Conservation (phyloP, 2,888 invertebrate species). For the Sthenelais limicola region DNA sequence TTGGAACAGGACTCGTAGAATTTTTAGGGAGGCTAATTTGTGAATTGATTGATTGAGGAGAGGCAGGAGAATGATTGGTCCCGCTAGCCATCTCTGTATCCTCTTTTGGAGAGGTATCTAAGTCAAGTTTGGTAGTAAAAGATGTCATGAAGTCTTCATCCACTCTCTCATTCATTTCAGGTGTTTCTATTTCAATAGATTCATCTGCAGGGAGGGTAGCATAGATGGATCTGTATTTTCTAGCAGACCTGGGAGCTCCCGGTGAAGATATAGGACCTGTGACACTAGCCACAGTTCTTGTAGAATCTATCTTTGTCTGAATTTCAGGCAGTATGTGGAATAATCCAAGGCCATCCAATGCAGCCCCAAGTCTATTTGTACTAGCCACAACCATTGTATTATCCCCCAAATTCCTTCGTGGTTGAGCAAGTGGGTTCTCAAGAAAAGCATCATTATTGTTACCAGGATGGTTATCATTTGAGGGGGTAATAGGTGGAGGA, state of each 20-base stretch:
- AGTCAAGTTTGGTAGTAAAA: too few species aligned
- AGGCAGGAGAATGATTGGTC: too few species aligned
- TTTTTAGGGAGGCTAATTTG: too few species aligned
- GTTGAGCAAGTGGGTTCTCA: too few species aligned
- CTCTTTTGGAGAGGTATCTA: too few species aligned
- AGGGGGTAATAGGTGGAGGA: background rate
- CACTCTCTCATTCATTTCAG: too few species aligned
- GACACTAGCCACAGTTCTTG: constrained; percentile 20
- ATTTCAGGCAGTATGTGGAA: constrained; percentile 16
- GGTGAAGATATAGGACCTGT: constrained; percentile 13
- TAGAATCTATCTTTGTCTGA: constrained; percentile 9
- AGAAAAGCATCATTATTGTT: background rate
- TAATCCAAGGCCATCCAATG: background rate
- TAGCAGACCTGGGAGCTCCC: background rate
- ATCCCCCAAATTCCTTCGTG: background rate
- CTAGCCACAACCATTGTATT: constrained; percentile 25
- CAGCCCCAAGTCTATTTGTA: background rate
- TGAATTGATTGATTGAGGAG: too few species aligned
- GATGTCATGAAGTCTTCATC: too few species aligned
- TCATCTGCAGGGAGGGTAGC: constrained; percentile 18
- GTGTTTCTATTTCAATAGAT: constrained; percentile 17
- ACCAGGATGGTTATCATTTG: background rate
- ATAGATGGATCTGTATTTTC: constrained; percentile 5
- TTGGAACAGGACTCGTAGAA: too few species aligned
- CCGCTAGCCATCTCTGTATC: too few species aligned